Evolutionary conservation across 2,888 invertebrate genomes (phyloP), one percentile per base, ranked within the genome.

Genomic region (Conchocele bisecta): DNA sequence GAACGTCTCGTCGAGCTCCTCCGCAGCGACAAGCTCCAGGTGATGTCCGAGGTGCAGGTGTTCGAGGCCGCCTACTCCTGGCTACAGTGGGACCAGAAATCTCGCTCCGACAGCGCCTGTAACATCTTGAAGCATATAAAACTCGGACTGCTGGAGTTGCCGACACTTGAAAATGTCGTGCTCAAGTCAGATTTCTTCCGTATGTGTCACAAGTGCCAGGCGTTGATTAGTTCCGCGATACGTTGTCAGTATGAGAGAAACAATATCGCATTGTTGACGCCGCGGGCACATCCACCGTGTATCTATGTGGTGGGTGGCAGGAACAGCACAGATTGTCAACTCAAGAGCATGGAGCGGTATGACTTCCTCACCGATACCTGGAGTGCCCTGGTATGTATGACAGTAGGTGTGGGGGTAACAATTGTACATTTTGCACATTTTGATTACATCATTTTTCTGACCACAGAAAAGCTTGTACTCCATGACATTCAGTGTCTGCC

Each of bases 261-360:
- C 20, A 83, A 84, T 22, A 68, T 87, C 66, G 84, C 86, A 39
- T 56, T 82, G 56, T 71, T 88, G 41, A 78, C 83, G 0, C 86
- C 86, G 0, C 79, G 89, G 7, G 88, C 89, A 4, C 86, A 88
- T 74, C 89, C 90, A 0, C 88, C 87, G 0, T 88, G 88, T 63
- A 86, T 90, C 22, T 89, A 88, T 79, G 90, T 89, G n/a, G 83
- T 90, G 11, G 90, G 90, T 9, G 90, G 90, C 0, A 61, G 90
- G 28, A 90, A 89, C 61, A 86, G 87, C 58, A 81, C 83, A 7
- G 86, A 87, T 59, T 89, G 89, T 63, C 90, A 90, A 75, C 75
- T 90, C n/a, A 86, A 84, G 53, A 88, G 86, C 70, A 85, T 88
- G 80, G 89, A 90, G 70, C 73, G 86, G 74, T 90, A 88, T 63